Evolutionary conservation across 2,888 invertebrate species (phyloP), one percentile per base, ranked within the genome.

Genomic region (Drosophila multiciliata): DNA sequence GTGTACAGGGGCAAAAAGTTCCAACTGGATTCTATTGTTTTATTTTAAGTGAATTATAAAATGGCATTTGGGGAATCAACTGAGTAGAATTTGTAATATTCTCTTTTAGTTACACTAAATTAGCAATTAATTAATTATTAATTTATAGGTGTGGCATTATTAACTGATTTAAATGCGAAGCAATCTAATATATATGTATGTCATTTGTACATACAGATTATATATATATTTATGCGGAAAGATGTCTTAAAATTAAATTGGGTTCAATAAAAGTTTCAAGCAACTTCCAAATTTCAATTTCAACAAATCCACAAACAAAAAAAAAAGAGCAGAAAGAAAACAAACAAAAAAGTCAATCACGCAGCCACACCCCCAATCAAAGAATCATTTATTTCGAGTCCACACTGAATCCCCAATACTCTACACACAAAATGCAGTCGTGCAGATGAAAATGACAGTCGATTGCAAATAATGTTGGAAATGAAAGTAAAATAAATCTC

Each of bases 181-280:
- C 36, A 64, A 61, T 36, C 60, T 32, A 60, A 60, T 48, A 54
- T 55, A 9, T 26, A 26, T 26, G 23, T 49, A 29, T 29, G 49
- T 29, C 49, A 45, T 32, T 26, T 35, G 32, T 33, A 20, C 29
- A 50, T 9, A 50, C 49, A 50, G 49, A 65, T 64, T 66, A 40
- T 17, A 3, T 40, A 26, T n/a, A 9, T 53, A 20, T 17, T 42
- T 23, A 26, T 52, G 48, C 32, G 26, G 59, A 40, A 42, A 58
- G 35, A 50, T 53, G 60, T 64, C 64, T 79, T 57, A 54, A 45
- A 75, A 71, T 66, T 71, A 72, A 80, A 80, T 83, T 80, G 76
- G 72, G 66, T 66, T 76, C 80, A 82, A 80, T 80, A 80, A 80
- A 80, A 79, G 59, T 66, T 45, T 55, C 65, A n/a, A 54, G 72